These are phyloP conservation scores for Euplagia quadripunctaria DNA, from an alignment of 2,888 invertebrate genomes.

Conservation along the genomic window DNA sequence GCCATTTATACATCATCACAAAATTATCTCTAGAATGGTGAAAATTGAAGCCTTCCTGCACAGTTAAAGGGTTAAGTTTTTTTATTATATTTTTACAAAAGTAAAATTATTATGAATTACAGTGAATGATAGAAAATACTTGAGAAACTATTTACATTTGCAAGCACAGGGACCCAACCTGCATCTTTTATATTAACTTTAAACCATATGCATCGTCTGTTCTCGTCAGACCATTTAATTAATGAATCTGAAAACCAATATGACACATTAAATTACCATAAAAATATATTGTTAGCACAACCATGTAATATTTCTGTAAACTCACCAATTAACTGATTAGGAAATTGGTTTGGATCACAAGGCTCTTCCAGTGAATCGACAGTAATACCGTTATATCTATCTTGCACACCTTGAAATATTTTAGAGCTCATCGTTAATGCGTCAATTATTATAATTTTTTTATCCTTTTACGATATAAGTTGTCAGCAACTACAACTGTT, in stretches of 20 bases:
- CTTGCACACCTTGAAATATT: constrained; percentile 79
- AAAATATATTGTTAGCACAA: neutral
- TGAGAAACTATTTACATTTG: constrained; percentile 83
- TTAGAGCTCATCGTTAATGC: constrained; percentile 47
- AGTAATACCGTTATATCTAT: constrained; percentile 92
- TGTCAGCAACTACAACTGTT: no score
- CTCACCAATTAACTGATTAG: constrained; percentile 88
- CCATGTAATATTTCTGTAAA: constrained; percentile 17
- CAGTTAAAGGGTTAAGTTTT: constrained; percentile 17
- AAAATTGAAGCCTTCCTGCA: constrained; percentile 93
- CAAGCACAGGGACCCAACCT: constrained; percentile 92
- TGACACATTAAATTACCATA: neutral
- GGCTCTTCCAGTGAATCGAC: constrained; percentile 89
- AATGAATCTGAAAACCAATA: constrained; percentile 88
- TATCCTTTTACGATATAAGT: no score
- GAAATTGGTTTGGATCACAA: constrained; percentile 84
- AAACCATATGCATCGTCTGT: constrained; percentile 93
- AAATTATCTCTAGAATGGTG: constrained; percentile 94
- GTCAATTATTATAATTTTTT: neutral
- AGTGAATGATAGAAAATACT: neutral
- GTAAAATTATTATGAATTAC: neutral
- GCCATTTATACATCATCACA: constrained; percentile 94
- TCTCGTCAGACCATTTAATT: constrained; percentile 88
- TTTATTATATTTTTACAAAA: neutral
- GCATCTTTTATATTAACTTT: constrained; percentile 90